Evolutionary conservation across 1,140 invertebrate species (phyloP), one percentile per base, ranked within the genome.

Genomic region (Thrips palmi): DNA sequence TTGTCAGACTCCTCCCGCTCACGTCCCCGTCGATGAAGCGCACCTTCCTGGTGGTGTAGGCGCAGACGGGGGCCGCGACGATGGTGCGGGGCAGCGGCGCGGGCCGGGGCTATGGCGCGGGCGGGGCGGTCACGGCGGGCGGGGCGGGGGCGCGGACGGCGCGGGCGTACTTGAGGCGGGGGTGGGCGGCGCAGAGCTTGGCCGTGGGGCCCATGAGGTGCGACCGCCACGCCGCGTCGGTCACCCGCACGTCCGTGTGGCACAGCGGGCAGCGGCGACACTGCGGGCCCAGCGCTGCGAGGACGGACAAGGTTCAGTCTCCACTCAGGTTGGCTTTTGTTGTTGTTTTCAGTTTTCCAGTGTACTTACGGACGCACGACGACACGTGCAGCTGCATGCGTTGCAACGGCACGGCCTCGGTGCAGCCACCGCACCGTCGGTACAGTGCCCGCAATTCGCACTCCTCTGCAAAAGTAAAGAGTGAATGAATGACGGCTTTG

Each of bases 251-350:
- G 49, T 74, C 71, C 36, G 63, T 59, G 46, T 73, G 74, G 50
- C 82, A 87, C 10, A 87, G 56, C 2, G 81, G 81, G 57, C 82
- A 87, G 40, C 69, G 67, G 53, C 61, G 0, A 45, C 49, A n/a
- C 45, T 40, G 31, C 47, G 49, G 17, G 49, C 45, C 2, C 12
- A 11, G 11, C 7, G 24, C n/a, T 20, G 24, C 14, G 31, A 12
- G 19, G 28, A 39, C n/a, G 54, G 44, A 42, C 21, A 35, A 17
- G 21, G 27, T 42, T 38, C 39, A 30, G 12, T 35, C 43, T 32
- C 5, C 18, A 28, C 17, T 43, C 8, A 33, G 24, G 6, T 15
- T 17, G 15, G 7, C 17, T 22, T 24, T n/a, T 12, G 4, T 34
- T 20, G 7, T 7, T 4, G 28, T 21, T 28, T 15, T 15, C 2